A percentile compares a stretch with the other conserved stretches of the same genome.
phyloP scores from a whole-genome alignment of 1,140 invertebrate genomes.

The Steinernema feltiae region DNA sequence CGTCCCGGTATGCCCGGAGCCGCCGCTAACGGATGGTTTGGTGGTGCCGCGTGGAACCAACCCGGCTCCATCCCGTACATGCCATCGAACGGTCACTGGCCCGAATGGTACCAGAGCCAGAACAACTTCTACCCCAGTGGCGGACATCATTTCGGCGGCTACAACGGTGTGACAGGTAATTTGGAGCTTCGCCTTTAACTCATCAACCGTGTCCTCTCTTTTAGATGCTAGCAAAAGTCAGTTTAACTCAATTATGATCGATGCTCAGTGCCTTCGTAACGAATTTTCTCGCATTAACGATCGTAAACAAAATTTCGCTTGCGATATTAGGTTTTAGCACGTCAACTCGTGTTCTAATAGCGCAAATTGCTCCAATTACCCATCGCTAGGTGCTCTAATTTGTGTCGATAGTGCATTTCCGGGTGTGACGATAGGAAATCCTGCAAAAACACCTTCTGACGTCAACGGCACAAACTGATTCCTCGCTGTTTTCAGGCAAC shows the following conservation, averaged over 20 bases:
- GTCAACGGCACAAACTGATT: neutral
- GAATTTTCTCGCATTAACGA: too few species aligned
- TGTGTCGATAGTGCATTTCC: too few species aligned
- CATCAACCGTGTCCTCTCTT: too few species aligned
- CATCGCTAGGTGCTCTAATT: too few species aligned
- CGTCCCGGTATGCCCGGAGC: neutral
- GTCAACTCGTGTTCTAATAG: neutral
- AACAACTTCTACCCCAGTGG: neutral
- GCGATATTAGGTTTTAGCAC: neutral
- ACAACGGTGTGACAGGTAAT: neutral
- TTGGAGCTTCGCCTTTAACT: neutral
- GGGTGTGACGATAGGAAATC: too few species aligned
- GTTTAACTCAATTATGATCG: neutral
- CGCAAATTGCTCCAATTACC: neutral
- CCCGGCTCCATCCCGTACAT: neutral
- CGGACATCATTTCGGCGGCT: neutral
- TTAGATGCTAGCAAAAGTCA: neutral
- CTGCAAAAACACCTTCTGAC: neutral
- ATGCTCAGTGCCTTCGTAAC: neutral
- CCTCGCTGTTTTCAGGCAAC: neutral
- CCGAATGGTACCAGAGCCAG: neutral
- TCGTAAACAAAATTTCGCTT: neutral
- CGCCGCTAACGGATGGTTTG: neutral
- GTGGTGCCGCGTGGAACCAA: neutral
- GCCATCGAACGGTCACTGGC: conserved; percentile 1